A percentile compares a stretch with the other conserved stretches of the same genome.
These are phyloP conservation scores for Sinosuthora webbiana DNA, from an alignment of 2,113 vertebrate species.

Conservation along the genomic window DNA sequence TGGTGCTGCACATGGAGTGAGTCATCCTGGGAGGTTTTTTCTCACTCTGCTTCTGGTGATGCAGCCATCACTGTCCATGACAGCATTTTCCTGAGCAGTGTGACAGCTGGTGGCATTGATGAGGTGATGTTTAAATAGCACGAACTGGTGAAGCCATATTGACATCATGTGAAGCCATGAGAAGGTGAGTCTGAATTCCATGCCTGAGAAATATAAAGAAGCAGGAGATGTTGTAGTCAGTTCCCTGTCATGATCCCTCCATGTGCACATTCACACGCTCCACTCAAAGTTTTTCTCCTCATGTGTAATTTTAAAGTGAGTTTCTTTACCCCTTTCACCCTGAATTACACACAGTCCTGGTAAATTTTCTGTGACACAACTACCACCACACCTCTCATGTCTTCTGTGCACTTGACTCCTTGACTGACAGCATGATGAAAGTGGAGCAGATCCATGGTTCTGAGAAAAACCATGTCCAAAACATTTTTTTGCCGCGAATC, in stretches of 20 bases:
- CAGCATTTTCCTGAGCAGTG: background rate
- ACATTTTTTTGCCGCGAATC: background rate
- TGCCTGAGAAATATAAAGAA: background rate
- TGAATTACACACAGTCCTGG: background rate
- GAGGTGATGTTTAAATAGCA: background rate
- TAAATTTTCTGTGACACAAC: background rate
- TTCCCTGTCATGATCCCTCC: background rate
- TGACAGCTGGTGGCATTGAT: background rate
- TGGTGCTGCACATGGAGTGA: background rate
- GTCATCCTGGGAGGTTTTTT: background rate
- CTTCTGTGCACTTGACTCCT: background rate
- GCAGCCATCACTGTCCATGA: background rate
- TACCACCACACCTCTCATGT: background rate
- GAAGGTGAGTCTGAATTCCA: background rate
- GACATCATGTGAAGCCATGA: background rate
- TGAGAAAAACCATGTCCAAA: background rate
- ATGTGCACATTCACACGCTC: background rate
- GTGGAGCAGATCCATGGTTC: background rate
- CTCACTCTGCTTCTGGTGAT: background rate
- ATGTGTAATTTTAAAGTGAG: background rate
- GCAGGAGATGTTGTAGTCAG: background rate
- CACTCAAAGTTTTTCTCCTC: background rate
- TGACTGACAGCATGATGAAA: background rate
- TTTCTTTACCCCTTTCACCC: background rate
- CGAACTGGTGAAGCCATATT: background rate